Percentiles rank a stretch among this genome's conserved stretches.
phyloP scores from a whole-genome alignment of 2,888 invertebrate genomes.

The Chymomyza amoena region DNA sequence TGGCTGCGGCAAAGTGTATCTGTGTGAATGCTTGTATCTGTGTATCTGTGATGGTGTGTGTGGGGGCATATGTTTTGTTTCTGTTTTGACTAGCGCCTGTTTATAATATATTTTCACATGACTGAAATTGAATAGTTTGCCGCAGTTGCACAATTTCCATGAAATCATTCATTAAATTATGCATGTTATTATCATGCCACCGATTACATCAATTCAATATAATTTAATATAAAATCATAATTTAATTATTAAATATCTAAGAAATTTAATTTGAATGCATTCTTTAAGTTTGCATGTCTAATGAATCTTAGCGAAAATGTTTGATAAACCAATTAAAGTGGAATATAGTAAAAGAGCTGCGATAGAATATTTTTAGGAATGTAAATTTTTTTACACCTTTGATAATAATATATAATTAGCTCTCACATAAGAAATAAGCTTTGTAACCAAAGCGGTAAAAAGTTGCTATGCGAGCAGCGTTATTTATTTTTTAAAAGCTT shows the following conservation, averaged over 20 bases:
- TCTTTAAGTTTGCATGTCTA: too few species aligned
- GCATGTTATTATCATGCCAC: constrained; percentile 8
- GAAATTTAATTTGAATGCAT: too few species aligned
- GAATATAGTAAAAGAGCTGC: too few species aligned
- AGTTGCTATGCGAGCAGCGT: too few species aligned
- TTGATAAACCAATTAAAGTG: too few species aligned
- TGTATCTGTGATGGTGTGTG: not conserved
- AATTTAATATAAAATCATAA: not conserved
- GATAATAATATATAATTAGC: too few species aligned
- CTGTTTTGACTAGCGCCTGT: constrained; percentile 29
- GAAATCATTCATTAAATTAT: constrained; percentile 50
- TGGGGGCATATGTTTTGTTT: not conserved
- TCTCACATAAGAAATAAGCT: too few species aligned
- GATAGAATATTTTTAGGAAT: too few species aligned
- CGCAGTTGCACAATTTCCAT: constrained; percentile 63
- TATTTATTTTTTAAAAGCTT: too few species aligned
- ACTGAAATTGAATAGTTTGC: constrained; percentile 68
- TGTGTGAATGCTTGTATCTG: constrained; percentile 5
- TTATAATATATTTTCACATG: constrained; percentile 69
- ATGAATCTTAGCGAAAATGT: too few species aligned
- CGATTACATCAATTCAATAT: not conserved
- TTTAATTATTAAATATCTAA: not conserved
- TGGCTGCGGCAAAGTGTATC: constrained; percentile 47
- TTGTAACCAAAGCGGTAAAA: too few species aligned
- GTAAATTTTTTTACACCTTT: too few species aligned